Conservation (phyloP, 2,888 invertebrate species). For the Alloplasta piceator region DNA sequence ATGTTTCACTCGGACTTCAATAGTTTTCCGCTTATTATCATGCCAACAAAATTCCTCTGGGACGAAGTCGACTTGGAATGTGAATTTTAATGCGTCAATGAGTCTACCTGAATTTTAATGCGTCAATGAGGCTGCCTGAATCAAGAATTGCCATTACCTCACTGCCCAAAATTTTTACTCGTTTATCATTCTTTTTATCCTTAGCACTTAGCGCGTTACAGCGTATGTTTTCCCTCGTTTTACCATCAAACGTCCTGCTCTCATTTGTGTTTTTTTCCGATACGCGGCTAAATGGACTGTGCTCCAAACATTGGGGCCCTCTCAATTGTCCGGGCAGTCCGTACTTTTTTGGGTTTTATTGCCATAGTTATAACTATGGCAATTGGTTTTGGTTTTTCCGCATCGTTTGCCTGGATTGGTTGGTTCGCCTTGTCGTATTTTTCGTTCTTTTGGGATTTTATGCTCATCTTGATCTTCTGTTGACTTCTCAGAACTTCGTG, state of each 20-base stretch:
- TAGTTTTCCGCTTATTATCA: conserved; percentile 56
- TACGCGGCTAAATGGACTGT: background rate
- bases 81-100: background rate
- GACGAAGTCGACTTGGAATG: background rate
- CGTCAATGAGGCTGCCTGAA: background rate
- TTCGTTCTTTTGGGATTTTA: background rate
- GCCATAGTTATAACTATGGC: background rate
- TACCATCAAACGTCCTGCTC: too few relatives aligned
- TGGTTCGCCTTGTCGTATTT: background rate
- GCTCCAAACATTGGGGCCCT: background rate
- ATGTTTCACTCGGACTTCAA: conserved; percentile 24
- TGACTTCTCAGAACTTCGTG: background rate
- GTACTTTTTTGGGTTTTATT: background rate
- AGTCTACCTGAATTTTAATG: background rate
- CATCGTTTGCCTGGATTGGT: background rate
- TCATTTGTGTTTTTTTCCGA: background rate
- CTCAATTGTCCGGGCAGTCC: background rate
- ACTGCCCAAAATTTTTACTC: too few relatives aligned
- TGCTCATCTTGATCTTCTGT: background rate
- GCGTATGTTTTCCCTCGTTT: too few relatives aligned
- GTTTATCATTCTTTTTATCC: too few relatives aligned
- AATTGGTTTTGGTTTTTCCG: background rate
- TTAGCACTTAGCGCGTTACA: too few relatives aligned
- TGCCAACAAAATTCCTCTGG: conserved; percentile 49
- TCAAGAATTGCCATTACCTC: background rate